These are phyloP conservation scores for Tiliacea aurago DNA, from an alignment of 2,888 invertebrate genomes.

Conservation along the genomic window DNA sequence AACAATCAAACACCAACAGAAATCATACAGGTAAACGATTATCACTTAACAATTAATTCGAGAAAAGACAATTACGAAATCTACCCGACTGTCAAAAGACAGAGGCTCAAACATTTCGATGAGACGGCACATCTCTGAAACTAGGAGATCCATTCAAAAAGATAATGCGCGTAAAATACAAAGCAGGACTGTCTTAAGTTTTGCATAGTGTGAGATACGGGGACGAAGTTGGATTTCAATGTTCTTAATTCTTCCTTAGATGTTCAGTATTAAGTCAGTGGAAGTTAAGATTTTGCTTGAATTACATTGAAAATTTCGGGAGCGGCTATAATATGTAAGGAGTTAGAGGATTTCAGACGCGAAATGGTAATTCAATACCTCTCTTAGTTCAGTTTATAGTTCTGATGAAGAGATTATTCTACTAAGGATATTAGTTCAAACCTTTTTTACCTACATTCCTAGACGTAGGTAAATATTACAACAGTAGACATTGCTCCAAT, in stretches of 20 bases:
- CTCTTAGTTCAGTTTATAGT: background rate
- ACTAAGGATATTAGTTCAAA: background rate
- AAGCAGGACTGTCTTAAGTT: conserved; percentile 63
- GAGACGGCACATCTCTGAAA: conserved; percentile 55
- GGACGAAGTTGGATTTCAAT: conserved; percentile 58
- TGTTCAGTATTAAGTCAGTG: conserved; percentile 49
- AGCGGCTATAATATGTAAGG: conserved; percentile 7
- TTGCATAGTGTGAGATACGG: conserved; percentile 59
- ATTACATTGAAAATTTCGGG: conserved; percentile 37
- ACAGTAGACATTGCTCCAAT: no score
- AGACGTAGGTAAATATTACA: no score
- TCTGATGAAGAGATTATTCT: background rate
- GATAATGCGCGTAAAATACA: conserved; percentile 69
- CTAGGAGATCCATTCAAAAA: conserved; percentile 65
- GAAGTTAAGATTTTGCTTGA: conserved; percentile 44
- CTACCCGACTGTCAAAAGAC: conserved; percentile 43
- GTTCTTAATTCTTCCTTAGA: conserved; percentile 56
- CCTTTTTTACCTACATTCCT: no score
- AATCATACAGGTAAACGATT: conserved; percentile 53
- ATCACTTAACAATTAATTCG: conserved; percentile 51
- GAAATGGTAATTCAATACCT: conserved; percentile 2
- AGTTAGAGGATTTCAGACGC: conserved; percentile 8
- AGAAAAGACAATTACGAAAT: conserved; percentile 48
- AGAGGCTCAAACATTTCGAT: conserved; percentile 50
- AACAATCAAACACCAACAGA: background rate